These are phyloP conservation scores for Aphaenogaster ashmeadi DNA, from an alignment of 1,140 invertebrate species.

Conservation along the genomic window DNA sequence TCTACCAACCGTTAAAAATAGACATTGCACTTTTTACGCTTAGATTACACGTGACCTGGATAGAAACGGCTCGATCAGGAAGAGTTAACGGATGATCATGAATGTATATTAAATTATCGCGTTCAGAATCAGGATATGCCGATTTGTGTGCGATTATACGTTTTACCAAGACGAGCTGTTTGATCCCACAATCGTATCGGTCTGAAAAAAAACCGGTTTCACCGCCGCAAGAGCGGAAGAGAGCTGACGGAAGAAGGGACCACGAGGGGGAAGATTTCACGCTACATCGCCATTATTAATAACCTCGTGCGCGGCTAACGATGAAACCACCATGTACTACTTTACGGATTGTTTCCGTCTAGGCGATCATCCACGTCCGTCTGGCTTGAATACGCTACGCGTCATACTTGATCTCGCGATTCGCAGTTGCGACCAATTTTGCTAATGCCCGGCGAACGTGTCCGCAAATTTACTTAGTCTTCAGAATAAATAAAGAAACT, in stretches of 20 bases:
- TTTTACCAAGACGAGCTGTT: background rate
- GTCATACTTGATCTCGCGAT: background rate
- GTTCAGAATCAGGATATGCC: background rate
- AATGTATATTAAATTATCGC: background rate
- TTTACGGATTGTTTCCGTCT: slow-evolving; percentile 49
- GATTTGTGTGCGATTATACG: background rate
- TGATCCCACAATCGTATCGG: background rate
- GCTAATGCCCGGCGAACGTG: background rate
- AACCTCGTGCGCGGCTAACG: slow-evolving; percentile 2
- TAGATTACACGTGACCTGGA: slow-evolving; percentile 8
- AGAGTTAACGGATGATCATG: background rate
- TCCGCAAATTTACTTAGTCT: background rate
- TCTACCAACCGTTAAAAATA: background rate
- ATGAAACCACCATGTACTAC: slow-evolving; percentile 22
- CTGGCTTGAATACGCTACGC: background rate
- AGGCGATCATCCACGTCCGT: slow-evolving; percentile 41
- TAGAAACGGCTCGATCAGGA: background rate
- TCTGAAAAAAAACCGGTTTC: slow-evolving; percentile 4
- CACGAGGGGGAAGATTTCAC: slow-evolving; percentile 45
- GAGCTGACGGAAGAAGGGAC: slow-evolving; percentile 32
- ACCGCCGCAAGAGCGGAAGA: slow-evolving; percentile 18
- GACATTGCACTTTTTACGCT: background rate
- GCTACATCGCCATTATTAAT: slow-evolving; percentile 56
- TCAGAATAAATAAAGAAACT: background rate
- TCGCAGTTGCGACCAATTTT: slow-evolving; percentile 5